A percentile compares a stretch with the other conserved stretches of the same genome.
Conservation (phyloP, 2,888 invertebrate genomes). For the Pammene aurita region DNA sequence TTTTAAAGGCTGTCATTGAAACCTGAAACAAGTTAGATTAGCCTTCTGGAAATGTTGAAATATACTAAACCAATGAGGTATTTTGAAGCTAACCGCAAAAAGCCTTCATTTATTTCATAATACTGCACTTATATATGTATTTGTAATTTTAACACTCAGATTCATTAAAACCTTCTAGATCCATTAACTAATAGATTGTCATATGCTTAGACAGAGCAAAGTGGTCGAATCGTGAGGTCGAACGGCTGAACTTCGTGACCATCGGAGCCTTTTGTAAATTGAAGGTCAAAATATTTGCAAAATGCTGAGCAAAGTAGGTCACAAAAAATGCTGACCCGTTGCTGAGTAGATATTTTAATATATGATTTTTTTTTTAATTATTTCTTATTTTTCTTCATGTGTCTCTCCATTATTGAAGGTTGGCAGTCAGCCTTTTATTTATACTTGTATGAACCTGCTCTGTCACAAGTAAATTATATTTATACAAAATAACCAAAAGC, state of each 20-base stretch:
- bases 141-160: not conserved
- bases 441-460: no score
- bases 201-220: constrained; percentile 1
- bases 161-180: constrained; percentile 11
- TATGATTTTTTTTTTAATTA: no score
- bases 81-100: not conserved
- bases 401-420: no score
- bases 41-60: not conserved
- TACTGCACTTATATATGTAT: not conserved
- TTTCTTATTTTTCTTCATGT: no score
- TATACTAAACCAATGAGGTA: not conserved
- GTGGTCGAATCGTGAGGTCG: constrained; percentile 32
- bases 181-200: constrained; percentile 32
- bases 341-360: no score
- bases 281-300: constrained; percentile 39
- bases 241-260: constrained; percentile 38
- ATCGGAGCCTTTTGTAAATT: constrained; percentile 37
- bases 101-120: not conserved
- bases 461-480: no score
- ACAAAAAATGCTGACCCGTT: not conserved
- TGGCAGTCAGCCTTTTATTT: no score
- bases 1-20: no score
- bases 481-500: no score
- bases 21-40: no score
- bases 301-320: constrained; percentile 29